A percentile compares a stretch with the other conserved stretches of the same genome.
Evolutionary conservation across 2,888 invertebrate genomes (phyloP).

Genomic region (Drosophila recens): DNA sequence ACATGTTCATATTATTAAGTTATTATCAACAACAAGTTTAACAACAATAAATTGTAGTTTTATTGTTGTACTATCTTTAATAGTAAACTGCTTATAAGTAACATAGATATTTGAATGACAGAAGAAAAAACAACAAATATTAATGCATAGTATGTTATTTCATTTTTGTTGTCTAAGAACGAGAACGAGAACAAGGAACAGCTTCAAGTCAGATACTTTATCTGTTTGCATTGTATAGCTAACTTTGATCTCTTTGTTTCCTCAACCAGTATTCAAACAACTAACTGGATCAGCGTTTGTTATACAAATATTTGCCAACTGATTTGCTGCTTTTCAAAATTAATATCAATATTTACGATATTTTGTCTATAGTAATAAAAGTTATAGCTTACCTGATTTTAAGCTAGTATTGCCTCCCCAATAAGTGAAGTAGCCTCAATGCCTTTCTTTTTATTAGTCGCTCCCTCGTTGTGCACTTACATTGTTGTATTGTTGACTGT

Average conservation of each 20-base stretch:
- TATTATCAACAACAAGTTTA: constrained; percentile 2
- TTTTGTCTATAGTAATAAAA: not conserved
- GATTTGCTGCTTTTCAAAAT: constrained; percentile 2
- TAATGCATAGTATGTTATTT: not conserved
- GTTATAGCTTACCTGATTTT: constrained; percentile 50
- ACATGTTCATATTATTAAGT: not conserved
- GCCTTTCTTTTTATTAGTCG: constrained; percentile 19
- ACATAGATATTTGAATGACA: not conserved
- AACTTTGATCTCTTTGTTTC: constrained; percentile 12
- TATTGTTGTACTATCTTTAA: constrained; percentile 4
- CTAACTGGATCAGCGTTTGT: constrained; percentile 10
- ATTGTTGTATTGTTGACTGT: constrained; percentile 41
- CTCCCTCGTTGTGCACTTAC: constrained; percentile 43
- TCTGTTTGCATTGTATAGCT: constrained; percentile 8
- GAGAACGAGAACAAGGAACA: not conserved
- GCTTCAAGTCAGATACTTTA: constrained; percentile 3
- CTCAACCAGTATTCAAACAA: constrained; percentile 2
- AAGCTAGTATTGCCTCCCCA: not conserved
- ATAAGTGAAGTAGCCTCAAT: constrained; percentile 22
- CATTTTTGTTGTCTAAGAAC: not conserved
- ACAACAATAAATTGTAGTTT: not conserved
- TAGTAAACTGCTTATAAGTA: not conserved
- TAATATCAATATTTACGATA: not conserved
- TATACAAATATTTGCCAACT: constrained; percentile 5
- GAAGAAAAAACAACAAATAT: not conserved